Evolutionary conservation across 2,888 invertebrate species (phyloP).

Genomic region (Apantesis nais): DNA sequence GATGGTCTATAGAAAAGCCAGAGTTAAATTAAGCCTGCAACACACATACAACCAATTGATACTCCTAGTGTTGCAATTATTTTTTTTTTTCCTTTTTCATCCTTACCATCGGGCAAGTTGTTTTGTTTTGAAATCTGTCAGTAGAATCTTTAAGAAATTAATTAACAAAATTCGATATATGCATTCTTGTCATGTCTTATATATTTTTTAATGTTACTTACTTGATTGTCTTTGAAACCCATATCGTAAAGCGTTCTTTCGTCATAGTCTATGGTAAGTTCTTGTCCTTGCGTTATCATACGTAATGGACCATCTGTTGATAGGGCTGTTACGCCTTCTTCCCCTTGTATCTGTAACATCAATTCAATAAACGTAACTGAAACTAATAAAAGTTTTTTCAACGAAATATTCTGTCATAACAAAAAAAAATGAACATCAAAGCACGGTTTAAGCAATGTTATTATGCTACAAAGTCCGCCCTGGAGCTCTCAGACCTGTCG

Average conservation of each 20-base stretch:
- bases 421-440: background rate
- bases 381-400: background rate
- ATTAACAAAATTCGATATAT: too few species aligned
- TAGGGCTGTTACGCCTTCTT: constrained; percentile 84
- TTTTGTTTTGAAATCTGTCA: too few species aligned
- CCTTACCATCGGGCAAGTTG: too few species aligned
- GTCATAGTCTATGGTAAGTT: constrained; percentile 96
- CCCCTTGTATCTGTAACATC: constrained; percentile 74
- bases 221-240: constrained; percentile 97
- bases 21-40: background rate
- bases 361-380: background rate
- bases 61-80: background rate
- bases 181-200: too few species aligned
- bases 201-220: constrained; percentile 8
- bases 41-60: background rate
- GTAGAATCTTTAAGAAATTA: too few species aligned
- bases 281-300: constrained; percentile 97
- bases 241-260: constrained; percentile 96
- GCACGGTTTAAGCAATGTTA: background rate
- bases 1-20: background rate
- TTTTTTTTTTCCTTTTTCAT: too few species aligned
- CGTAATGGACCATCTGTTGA: constrained; percentile 94
- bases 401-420: background rate
- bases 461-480: too few species aligned
- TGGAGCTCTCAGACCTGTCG: too few species aligned